Conservation (phyloP, 2,888 invertebrate species). For the Coenonympha arcania region DNA sequence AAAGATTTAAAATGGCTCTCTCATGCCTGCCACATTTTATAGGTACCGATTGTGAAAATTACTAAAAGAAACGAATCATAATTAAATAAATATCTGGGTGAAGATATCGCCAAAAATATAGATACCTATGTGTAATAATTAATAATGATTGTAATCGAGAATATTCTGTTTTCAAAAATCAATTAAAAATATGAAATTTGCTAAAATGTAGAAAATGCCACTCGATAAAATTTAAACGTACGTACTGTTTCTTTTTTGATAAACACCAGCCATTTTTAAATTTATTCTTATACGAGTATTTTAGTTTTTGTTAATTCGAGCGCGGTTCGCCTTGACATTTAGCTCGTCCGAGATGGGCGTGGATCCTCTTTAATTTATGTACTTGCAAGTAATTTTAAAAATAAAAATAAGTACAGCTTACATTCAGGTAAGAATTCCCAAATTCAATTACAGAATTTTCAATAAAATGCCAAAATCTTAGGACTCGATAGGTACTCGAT, state of each 20-base stretch:
- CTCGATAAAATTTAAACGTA: too few relatives aligned
- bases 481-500: too few relatives aligned
- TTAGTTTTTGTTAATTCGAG: constrained; percentile 12
- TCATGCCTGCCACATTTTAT: too few relatives aligned
- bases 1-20: too few relatives aligned
- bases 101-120: too few relatives aligned
- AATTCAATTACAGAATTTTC: background rate
- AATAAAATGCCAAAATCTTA: background rate
- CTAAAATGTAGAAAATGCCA: background rate
- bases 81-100: background rate
- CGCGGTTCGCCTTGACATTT: constrained; percentile 61
- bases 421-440: background rate
- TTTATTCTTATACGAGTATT: too few relatives aligned
- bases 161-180: too few relatives aligned
- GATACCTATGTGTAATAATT: too few relatives aligned
- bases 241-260: background rate
- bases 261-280: background rate
- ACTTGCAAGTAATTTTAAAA: background rate
- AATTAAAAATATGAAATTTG: too few relatives aligned
- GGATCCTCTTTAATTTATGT: constrained; percentile 44
- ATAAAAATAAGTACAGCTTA: background rate
- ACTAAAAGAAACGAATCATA: too few relatives aligned
- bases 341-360: constrained; percentile 32
- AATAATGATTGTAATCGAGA: too few relatives aligned
- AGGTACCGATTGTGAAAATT: too few relatives aligned